A percentile compares a stretch with the other conserved stretches of the same genome.
Evolutionary conservation across 2,888 invertebrate species (phyloP).

Genomic region (Lymantria dispar): DNA sequence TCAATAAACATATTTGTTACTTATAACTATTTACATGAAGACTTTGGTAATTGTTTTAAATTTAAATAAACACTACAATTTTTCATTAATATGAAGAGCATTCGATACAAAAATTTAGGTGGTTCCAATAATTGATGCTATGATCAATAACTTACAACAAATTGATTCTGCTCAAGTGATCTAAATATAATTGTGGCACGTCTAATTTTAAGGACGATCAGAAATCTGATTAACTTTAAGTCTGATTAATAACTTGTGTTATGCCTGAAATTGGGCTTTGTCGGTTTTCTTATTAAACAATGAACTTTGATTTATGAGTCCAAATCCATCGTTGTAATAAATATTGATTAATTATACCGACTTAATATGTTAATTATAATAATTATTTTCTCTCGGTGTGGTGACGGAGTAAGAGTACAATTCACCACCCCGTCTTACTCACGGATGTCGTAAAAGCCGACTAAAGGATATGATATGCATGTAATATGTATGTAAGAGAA

Average conservation of each 20-base stretch:
- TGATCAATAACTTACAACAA: background rate
- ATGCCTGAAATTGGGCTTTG: background rate
- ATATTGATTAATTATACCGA: background rate
- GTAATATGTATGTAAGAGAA: too few relatives aligned
- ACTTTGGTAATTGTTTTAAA: conserved; percentile 47
- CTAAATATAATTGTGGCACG: conserved; percentile 1
- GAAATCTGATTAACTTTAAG: conserved; percentile 1
- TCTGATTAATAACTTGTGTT: conserved; percentile 3
- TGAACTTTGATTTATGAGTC: background rate
- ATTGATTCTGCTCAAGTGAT: conserved; percentile 1
- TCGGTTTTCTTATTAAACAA: background rate
- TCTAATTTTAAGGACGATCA: conserved; percentile 1
- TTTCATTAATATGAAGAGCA: too few relatives aligned
- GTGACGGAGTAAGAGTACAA: too few relatives aligned
- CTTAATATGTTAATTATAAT: too few relatives aligned
- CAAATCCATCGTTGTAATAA: background rate
- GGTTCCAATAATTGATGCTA: too few relatives aligned
- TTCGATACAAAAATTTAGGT: too few relatives aligned
- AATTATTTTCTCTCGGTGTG: too few relatives aligned
- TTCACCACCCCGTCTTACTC: too few relatives aligned
- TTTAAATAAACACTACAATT: background rate
- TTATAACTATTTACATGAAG: conserved; percentile 30
- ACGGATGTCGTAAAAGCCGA: too few relatives aligned
- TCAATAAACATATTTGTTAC: conserved; percentile 9
- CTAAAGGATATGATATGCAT: too few relatives aligned